Evolutionary conservation across 1,140 invertebrate genomes (phyloP).

Genomic region (Adelges cooleyi): DNA sequence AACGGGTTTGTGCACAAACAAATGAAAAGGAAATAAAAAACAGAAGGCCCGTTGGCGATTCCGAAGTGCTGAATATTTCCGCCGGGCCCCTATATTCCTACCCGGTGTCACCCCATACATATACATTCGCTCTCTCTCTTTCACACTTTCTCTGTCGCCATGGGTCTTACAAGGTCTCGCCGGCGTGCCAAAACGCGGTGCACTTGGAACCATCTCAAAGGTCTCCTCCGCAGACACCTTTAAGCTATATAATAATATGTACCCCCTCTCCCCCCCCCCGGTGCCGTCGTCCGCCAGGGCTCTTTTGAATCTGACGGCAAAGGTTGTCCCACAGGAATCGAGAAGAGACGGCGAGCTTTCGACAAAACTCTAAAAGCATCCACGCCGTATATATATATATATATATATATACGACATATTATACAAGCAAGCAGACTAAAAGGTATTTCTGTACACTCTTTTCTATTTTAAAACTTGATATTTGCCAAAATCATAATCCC

Average conservation of each 20-base stretch:
- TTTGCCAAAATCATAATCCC: too few relatives aligned
- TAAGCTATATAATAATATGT: too few relatives aligned
- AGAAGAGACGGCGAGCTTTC: constrained; percentile 1
- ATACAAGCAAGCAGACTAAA: not conserved
- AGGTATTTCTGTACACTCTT: not conserved
- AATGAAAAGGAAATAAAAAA: not conserved
- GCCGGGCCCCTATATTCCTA: not conserved
- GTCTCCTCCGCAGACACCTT: not conserved
- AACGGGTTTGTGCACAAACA: not conserved
- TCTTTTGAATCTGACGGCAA: constrained; percentile 7
- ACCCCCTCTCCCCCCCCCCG: too few relatives aligned
- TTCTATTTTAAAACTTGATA: not conserved
- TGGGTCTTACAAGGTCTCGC: too few relatives aligned
- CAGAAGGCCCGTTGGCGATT: not conserved
- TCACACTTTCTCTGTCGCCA: constrained; percentile 4
- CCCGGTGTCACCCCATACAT: not conserved
- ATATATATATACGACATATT: not conserved
- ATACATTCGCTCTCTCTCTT: not conserved
- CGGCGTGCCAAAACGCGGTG: constrained; percentile 15
- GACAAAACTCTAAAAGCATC: constrained; percentile 13
- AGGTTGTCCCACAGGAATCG: constrained; percentile 10
- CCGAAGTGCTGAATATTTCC: not conserved
- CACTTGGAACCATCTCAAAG: constrained; percentile 18
- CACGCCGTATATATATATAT: not conserved
- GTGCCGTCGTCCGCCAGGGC: not conserved